Evolutionary conservation across 2,888 invertebrate genomes (phyloP).

Genomic region (Agrenia bidenticulata): DNA sequence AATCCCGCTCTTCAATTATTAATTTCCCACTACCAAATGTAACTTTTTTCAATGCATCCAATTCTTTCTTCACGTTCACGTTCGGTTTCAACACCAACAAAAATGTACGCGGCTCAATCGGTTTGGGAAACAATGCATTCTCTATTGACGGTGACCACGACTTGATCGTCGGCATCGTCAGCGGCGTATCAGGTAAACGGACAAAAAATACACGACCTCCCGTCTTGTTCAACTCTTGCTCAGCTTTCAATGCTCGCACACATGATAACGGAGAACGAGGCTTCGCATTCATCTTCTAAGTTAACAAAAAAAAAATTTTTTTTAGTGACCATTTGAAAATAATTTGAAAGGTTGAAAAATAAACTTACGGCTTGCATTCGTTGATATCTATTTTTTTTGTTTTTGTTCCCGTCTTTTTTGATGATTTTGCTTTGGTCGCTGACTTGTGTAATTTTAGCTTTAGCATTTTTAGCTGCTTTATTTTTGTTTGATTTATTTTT

Average conservation of each 20-base stretch:
- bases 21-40: slow-evolving; percentile 40
- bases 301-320: no score
- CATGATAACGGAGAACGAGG: slow-evolving; percentile 37
- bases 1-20: slow-evolving; percentile 34
- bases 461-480: no score
- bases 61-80: slow-evolving; percentile 47
- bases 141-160: slow-evolving; percentile 43
- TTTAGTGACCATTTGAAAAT: no score
- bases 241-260: slow-evolving; percentile 44
- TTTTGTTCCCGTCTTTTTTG: slow-evolving; percentile 5
- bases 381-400: slow-evolving; percentile 15
- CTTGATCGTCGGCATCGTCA: slow-evolving; percentile 29
- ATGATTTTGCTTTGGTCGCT: slow-evolving; percentile 14
- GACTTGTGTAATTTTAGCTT: slow-evolving; percentile 2
- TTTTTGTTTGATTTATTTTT: no score
- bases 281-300: slow-evolving; percentile 35
- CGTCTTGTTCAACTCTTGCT: slow-evolving; percentile 34
- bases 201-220: slow-evolving; percentile 38
- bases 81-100: slow-evolving; percentile 45
- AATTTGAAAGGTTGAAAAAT: background rate
- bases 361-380: slow-evolving; percentile 11
- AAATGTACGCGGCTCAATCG: slow-evolving; percentile 47
- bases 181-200: slow-evolving; percentile 38
- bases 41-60: slow-evolving; percentile 43
- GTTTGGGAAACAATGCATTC: slow-evolving; percentile 45